Base-by-base conservation (phyloP, 2,888 invertebrate genomes). In the Noctuana brunneofusca region DNA sequence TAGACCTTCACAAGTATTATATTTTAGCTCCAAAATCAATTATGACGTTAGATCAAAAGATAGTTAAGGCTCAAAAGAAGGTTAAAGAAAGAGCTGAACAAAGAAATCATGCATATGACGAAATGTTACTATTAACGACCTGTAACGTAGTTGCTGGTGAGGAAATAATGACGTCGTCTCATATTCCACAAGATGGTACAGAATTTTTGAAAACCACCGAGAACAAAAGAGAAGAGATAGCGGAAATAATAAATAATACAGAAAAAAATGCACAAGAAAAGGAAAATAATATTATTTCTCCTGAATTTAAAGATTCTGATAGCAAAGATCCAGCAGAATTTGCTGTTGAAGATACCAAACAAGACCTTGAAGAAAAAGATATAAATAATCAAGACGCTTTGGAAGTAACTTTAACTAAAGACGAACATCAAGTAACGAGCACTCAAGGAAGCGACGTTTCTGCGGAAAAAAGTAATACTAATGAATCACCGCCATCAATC, bases 21-120 rank as follows among this genome's bases (percentile, higher is more conserved):
- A 56, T 35, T 84, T 56, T 78, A 89, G 86, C 75, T 55, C 57
- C 59, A 22, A 76, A 72, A 62, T 78, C 73, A 66, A 12, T 53
- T 6, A 57, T 81, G 50, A 73, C 80, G 1, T 69, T 89, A 63
- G 79, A 86, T 63, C 71, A 86, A 71, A 90, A 84, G 76, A 83
- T 90, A 48, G 65, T 68, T n/a, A 76, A 58, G 50, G 87, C 83
- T 9, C 87, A 84, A 76, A 73, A 80, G 66, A 86, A 78, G 67
- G 70, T 88, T 24, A 75, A 73, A 58, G 72, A 81, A 70, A 78
- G 79, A 70, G 82, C 84, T 43, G 65, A 69, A 57, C 64, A 67
- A 56, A 65, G 70, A 20, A 66, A 68, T 57, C 68, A 69, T 46
- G 66, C 66, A 22, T 69, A 69, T 63, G 68, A 71, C 41, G 68